These are phyloP conservation scores for Platyscapa corneri DNA, from an alignment of 1,140 invertebrate species.

Conservation along the genomic window DNA sequence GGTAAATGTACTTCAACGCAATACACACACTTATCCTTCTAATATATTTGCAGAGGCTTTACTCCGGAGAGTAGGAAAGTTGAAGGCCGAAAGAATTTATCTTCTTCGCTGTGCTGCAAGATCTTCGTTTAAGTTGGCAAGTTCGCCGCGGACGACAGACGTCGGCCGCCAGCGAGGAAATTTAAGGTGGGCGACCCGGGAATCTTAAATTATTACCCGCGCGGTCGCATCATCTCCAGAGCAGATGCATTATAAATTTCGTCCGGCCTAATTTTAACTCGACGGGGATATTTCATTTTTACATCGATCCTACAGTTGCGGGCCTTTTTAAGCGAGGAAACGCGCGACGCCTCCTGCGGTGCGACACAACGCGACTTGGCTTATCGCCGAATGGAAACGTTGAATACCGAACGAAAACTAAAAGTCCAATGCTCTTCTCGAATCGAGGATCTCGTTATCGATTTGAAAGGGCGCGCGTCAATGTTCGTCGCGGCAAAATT, in stretches of 20 bases:
- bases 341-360: no score
- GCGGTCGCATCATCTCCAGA: not conserved
- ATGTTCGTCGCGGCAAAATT: no score
- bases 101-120: not conserved
- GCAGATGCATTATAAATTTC: not conserved
- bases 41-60: not conserved
- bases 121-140: not conserved
- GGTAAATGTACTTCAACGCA: no score
- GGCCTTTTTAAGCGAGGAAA: no score
- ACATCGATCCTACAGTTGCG: no score
- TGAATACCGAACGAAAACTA: no score
- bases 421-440: no score
- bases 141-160: not conserved
- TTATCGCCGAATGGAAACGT: no score
- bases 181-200: not conserved
- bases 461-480: no score
- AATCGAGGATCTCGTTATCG: no score
- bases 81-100: not conserved
- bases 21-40: not conserved
- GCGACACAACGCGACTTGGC: no score
- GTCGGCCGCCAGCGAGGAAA: not conserved
- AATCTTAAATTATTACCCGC: not conserved
- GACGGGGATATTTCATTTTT: no score
- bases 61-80: not conserved
- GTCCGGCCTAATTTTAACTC: not conserved